Evolutionary conservation across 92 coral and sea anemone genomes (phyloP).

Genomic region (Zoanthus sociatus): DNA sequence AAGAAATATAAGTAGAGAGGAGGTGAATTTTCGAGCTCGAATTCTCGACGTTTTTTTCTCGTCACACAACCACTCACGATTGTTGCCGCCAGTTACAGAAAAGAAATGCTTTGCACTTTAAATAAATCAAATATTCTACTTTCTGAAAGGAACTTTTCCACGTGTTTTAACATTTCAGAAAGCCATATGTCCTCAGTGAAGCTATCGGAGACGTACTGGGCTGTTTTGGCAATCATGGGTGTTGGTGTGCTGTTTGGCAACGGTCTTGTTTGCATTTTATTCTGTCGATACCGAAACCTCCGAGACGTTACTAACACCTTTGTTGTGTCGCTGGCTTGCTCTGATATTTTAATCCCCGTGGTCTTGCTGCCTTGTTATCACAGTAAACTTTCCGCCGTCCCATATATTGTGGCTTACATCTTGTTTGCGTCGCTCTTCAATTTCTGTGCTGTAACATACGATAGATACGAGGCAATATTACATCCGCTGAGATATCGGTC

Average conservation of each 20-base stretch:
- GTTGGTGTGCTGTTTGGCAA: conserved; percentile 77
- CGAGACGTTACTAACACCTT: conserved; percentile 90
- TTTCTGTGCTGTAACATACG: conserved; percentile 94
- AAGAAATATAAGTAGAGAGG: background rate
- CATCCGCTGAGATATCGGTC: conserved; percentile 84
- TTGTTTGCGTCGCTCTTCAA: conserved; percentile 92
- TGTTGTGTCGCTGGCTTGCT: conserved; percentile 86
- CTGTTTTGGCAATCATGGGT: conserved; percentile 74
- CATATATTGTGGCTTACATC: conserved; percentile 87
- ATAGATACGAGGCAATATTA: conserved; percentile 84
- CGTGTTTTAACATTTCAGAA: background rate
- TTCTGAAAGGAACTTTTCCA: conserved; percentile 1
- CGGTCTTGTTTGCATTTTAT: conserved; percentile 81
- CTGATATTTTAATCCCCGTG: conserved; percentile 83
- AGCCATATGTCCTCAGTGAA: background rate
- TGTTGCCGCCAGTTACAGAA: background rate
- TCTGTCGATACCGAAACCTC: conserved; percentile 67
- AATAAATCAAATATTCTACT: background rate
- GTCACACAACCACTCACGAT: background rate
- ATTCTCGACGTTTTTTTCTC: background rate
- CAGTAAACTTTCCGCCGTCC: conserved; percentile 62
- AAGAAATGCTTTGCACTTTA: background rate
- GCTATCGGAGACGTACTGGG: conserved; percentile 16
- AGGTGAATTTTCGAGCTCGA: background rate
- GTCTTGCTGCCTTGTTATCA: conserved; percentile 82